These are phyloP conservation scores for Trissolcus brochymenae DNA, from an alignment of 2,888 invertebrate genomes.

Conservation along the genomic window DNA sequence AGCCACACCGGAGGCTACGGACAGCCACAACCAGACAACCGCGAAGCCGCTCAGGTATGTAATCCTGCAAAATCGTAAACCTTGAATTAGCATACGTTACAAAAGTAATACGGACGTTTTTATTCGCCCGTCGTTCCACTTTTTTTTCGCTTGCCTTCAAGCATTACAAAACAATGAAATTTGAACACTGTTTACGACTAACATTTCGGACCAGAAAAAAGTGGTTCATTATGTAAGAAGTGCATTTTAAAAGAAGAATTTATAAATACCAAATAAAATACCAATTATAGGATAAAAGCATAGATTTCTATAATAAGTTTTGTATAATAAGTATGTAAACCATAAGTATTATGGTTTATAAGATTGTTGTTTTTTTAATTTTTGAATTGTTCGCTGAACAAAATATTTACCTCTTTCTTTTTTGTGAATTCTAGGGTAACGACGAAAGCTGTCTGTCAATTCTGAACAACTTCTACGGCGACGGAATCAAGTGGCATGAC, in stretches of 20 bases:
- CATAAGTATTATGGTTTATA: too few relatives aligned
- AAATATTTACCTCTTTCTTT: neutral
- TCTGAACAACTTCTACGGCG: constrained; percentile 94
- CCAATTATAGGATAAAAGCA: too few relatives aligned
- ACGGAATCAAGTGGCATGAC: constrained; percentile 93
- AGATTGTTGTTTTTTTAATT: too few relatives aligned
- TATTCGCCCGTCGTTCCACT: constrained; percentile 24
- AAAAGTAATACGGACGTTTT: constrained; percentile 6
- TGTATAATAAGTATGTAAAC: too few relatives aligned
- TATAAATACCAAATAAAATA: too few relatives aligned
- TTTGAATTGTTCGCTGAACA: too few relatives aligned
- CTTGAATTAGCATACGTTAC: neutral
- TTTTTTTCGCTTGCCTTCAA: constrained; percentile 2
- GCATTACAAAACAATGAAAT: constrained; percentile 8
- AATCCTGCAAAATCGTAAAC: constrained; percentile 57
- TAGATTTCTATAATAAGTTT: too few relatives aligned
- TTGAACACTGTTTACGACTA: neutral
- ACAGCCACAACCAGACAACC: constrained; percentile 91
- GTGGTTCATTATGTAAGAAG: too few relatives aligned
- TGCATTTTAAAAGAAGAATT: too few relatives aligned
- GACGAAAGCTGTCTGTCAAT: constrained; percentile 94
- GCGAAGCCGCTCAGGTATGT: constrained; percentile 89
- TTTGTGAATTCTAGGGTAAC: constrained; percentile 81
- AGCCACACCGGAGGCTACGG: constrained; percentile 91
- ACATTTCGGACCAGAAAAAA: neutral